Conservation (phyloP, 2,797 vertebrate genomes). For the Chromis chromis region DNA sequence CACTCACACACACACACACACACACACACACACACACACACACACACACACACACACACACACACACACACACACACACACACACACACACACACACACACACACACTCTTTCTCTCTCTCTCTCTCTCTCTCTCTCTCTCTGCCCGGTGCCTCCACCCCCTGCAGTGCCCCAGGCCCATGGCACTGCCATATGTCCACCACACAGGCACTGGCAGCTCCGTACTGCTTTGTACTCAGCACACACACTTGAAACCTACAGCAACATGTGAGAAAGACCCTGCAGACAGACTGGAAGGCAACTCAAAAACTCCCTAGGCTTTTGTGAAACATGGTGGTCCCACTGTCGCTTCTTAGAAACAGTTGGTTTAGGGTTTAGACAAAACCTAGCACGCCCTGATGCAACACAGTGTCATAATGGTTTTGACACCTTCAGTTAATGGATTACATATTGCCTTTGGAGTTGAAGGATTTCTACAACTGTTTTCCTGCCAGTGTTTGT, state of each 20-base stretch:
- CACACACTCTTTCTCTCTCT: too few relatives aligned
- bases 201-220: conserved; percentile 64
- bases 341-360: conserved; percentile 23
- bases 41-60: neutral
- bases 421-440: conserved; percentile 20
- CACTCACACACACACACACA: conserved; percentile 26
- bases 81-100: neutral
- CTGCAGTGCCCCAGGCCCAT: conserved; percentile 62
- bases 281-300: conserved; percentile 53
- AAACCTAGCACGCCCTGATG: neutral
- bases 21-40: neutral
- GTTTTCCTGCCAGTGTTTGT: conserved; percentile 8
- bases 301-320: conserved; percentile 37
- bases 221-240: conserved; percentile 58
- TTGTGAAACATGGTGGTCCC: conserved; percentile 35
- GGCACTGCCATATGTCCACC: conserved; percentile 78
- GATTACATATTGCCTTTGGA: conserved; percentile 23
- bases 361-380: conserved; percentile 8
- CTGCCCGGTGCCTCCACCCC: conserved; percentile 43
- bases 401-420: neutral
- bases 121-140: neutral
- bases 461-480: neutral
- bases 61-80: conserved; percentile 12
- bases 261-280: conserved; percentile 48
- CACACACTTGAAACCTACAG: conserved; percentile 39